Evolutionary conservation across 2,888 invertebrate species (phyloP), one percentile per base, ranked within the genome.

Genomic region (Crocallis elinguaria): DNA sequence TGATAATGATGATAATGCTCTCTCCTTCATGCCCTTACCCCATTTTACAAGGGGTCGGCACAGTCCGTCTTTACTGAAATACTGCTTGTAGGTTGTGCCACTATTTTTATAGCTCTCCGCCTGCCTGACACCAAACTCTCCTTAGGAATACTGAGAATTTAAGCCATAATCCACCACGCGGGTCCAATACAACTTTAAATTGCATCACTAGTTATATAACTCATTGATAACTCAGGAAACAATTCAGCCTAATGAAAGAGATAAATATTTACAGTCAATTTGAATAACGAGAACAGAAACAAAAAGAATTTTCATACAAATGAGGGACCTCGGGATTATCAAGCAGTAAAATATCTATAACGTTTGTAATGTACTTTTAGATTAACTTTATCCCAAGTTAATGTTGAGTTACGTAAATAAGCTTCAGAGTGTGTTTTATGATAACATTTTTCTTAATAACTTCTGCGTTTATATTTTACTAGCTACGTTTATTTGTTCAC

Each of bases 181-280:
- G n/a, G n/a, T n/a, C n/a, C n/a, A n/a, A n/a, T n/a, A n/a, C n/a
- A n/a, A n/a, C n/a, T n/a, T n/a, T n/a, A n/a, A n/a, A 25, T 25
- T 1, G 7, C 25, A 29, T 11, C 29, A 4, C 12, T 12, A 29
- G 29, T 29, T 11, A 6, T 13, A 21, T 25, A 14, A 25, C 16
- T 25, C 23, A 9, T 16, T 17, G n/a, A 12, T 19, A 21, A 37
- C 13, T 6, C 19, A 27, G 25, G 11, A 37, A 29, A 37, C 37
- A 37, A 21, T 17, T 44, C 6, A 12, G 30, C 11, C 1, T 1
- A 27, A 44, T 27, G 25, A 46, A n/a, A n/a, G 30, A 13, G n/a
- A 68, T 71, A 69, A 69, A 71, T 69, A 73, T 71, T 75, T 69
- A 72, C 70, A 60, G 63, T 64, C 62, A 58, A 59, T 62, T 66